Percentiles rank a stretch among this genome's conserved stretches.
phyloP scores from a whole-genome alignment of 1,140 invertebrate species.

The Saccostrea glomerata region DNA sequence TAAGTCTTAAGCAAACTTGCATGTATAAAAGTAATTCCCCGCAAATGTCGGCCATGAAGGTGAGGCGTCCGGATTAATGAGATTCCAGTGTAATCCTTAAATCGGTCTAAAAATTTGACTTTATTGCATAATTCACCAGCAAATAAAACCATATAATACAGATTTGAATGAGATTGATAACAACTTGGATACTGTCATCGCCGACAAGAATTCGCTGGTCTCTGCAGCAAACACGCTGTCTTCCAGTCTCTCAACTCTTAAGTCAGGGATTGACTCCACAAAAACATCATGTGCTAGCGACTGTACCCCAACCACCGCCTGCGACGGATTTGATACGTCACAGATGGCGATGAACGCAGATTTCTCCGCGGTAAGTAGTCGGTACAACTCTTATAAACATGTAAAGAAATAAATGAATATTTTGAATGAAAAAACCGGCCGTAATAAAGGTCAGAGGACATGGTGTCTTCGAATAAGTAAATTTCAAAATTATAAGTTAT shows the following conservation, averaged over 20 bases:
- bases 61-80: neutral
- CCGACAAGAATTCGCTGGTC: conserved; percentile 55
- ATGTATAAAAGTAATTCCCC: too few species aligned
- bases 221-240: conserved; percentile 54
- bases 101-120: neutral
- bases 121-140: too few species aligned
- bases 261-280: conserved; percentile 57
- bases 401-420: too few species aligned
- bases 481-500: too few species aligned
- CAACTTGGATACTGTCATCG: conserved; percentile 52
- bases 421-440: too few species aligned
- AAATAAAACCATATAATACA: neutral
- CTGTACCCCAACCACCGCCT: conserved; percentile 57
- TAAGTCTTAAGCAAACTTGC: too few species aligned
- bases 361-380: conserved; percentile 45
- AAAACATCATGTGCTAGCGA: conserved; percentile 58
- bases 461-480: too few species aligned
- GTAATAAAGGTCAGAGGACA: too few species aligned
- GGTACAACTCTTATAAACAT: neutral
- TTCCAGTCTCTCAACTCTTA: conserved; percentile 49
- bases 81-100: neutral
- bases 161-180: conserved; percentile 58
- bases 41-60: too few species aligned
- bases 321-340: conserved; percentile 57
- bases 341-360: conserved; percentile 43